Evolutionary conservation across 2,888 invertebrate genomes (phyloP).

Genomic region (Epinotia ramella): DNA sequence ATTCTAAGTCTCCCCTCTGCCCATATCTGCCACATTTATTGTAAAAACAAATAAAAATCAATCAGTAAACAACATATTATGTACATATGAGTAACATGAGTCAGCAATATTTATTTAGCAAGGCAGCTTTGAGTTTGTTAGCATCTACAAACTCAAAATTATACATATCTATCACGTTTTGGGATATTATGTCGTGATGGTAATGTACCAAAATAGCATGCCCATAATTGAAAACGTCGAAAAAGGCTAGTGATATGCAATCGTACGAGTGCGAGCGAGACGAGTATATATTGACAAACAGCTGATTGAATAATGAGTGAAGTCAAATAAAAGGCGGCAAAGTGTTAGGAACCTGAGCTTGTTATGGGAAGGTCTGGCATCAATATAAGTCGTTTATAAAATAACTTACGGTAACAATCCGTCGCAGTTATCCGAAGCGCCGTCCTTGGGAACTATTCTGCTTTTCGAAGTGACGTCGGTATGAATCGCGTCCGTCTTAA

Average conservation of each 20-base stretch:
- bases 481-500: constrained; percentile 52
- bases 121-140: no score
- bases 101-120: not conserved
- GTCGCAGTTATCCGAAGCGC: constrained; percentile 53
- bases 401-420: constrained; percentile 61
- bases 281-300: constrained; percentile 77
- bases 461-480: constrained; percentile 58
- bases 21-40: not conserved
- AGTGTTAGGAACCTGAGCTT: constrained; percentile 23
- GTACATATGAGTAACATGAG: not conserved
- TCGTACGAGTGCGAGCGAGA: constrained; percentile 68
- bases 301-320: constrained; percentile 68
- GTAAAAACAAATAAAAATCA: not conserved
- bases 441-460: constrained; percentile 58
- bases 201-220: constrained; percentile 84
- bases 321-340: constrained; percentile 42
- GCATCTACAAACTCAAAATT: no score
- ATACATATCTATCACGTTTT: constrained; percentile 69
- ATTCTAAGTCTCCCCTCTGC: not conserved
- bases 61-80: no score
- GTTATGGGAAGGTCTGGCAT: constrained; percentile 11
- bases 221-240: constrained; percentile 80
- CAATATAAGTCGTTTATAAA: constrained; percentile 14
- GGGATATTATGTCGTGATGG: constrained; percentile 81
- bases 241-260: constrained; percentile 69